These are phyloP conservation scores for Taenaris catops DNA, from an alignment of 2,888 invertebrate species.

Conservation along the genomic window DNA sequence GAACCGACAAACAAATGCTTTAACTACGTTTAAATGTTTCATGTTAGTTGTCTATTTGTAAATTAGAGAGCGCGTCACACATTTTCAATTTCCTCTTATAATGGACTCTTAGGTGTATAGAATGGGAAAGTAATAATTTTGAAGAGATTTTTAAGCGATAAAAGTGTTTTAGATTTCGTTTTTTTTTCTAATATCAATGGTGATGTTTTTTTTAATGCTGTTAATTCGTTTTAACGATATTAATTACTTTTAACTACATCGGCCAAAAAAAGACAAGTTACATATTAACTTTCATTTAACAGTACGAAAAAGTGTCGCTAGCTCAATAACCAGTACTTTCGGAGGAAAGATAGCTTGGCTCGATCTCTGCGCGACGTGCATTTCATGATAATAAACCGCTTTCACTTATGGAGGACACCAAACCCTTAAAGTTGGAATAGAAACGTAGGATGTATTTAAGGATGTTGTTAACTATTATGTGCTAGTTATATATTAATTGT, in stretches of 20 bases:
- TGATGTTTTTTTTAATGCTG: conserved; percentile 20
- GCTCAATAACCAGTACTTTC: not conserved
- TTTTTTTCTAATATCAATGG: conserved; percentile 6
- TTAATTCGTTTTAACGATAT: no score
- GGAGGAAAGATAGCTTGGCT: not conserved
- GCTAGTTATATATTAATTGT: conserved; percentile 65
- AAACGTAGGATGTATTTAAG: conserved; percentile 60
- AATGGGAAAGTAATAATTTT: conserved; percentile 6
- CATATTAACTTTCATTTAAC: no score
- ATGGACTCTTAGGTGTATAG: conserved; percentile 14
- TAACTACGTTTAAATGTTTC: conserved; percentile 75
- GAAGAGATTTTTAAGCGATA: conserved; percentile 2
- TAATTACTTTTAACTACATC: no score
- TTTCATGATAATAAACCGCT: not conserved
- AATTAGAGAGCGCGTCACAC: conserved; percentile 46
- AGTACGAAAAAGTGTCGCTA: conserved; percentile 24
- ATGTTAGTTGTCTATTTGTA: conserved; percentile 62
- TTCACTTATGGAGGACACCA: not conserved
- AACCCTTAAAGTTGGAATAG: not conserved
- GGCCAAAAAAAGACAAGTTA: no score
- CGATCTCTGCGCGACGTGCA: not conserved
- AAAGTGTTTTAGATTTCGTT: no score
- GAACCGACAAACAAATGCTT: conserved; percentile 68
- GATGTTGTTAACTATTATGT: conserved; percentile 73
- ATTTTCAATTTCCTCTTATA: conserved; percentile 18